These are phyloP conservation scores for Dicycla oo DNA, from an alignment of 2,888 invertebrate species.

Conservation along the genomic window DNA sequence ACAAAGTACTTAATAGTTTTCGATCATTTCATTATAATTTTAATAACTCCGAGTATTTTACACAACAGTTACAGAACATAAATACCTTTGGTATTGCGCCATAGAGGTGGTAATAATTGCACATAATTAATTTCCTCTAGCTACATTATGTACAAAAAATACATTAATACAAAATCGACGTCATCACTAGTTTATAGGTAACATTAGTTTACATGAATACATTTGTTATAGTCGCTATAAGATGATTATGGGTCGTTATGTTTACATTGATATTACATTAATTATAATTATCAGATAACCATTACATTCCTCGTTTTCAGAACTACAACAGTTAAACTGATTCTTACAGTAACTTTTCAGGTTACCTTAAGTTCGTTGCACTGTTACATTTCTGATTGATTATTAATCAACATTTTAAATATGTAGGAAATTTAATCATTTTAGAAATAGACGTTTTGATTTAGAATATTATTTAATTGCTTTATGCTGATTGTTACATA, in stretches of 20 bases:
- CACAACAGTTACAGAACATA: conserved; percentile 88
- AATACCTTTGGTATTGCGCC: conserved; percentile 89
- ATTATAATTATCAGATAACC: conserved; percentile 33
- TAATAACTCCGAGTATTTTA: conserved; percentile 88
- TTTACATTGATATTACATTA: conserved; percentile 55
- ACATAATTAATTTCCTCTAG: conserved; percentile 86
- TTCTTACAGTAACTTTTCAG: background rate
- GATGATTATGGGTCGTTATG: conserved; percentile 62
- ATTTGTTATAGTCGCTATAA: conserved; percentile 65
- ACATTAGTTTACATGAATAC: conserved; percentile 75
- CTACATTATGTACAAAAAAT: conserved; percentile 89
- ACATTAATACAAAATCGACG: conserved; percentile 82
- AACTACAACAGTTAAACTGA: conserved; percentile 15
- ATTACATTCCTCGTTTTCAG: conserved; percentile 18
- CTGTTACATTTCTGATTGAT: conserved; percentile 26
- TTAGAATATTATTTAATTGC: conserved; percentile 53
- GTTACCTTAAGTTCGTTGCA: background rate
- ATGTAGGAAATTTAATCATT: conserved; percentile 46
- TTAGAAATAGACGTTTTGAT: conserved; percentile 53
- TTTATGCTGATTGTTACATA: conserved; percentile 28
- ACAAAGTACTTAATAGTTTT: conserved; percentile 43
- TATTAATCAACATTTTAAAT: conserved; percentile 40
- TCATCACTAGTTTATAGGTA: conserved; percentile 79
- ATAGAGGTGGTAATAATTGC: conserved; percentile 86
- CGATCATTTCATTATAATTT: conserved; percentile 76